Evolutionary conservation across 2,113 vertebrate species (phyloP).

Genomic region (Coptodon rendalli): DNA sequence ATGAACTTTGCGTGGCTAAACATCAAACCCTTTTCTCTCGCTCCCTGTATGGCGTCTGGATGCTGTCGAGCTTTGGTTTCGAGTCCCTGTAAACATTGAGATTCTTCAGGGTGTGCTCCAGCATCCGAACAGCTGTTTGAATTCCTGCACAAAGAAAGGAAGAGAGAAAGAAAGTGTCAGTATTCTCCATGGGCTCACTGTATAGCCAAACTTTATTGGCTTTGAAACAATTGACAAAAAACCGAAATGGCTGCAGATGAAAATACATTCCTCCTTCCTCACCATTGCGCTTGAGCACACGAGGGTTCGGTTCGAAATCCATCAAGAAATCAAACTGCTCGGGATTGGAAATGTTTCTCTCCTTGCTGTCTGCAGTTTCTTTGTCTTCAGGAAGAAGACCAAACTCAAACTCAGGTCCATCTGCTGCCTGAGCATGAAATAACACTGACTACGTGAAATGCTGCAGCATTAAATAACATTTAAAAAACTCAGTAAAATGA

Average conservation of each 20-base stretch:
- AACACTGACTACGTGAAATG: accelerated
- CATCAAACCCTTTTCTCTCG: constrained; percentile 65
- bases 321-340: constrained; percentile 45
- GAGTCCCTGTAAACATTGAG: constrained; percentile 66
- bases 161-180: neutral
- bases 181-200: neutral
- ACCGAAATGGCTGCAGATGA: neutral
- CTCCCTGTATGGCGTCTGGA: constrained; percentile 63
- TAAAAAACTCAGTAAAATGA: neutral
- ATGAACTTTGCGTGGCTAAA: neutral
- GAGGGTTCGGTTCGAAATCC: constrained; percentile 45
- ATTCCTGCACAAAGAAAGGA: constrained; percentile 69
- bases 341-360: neutral
- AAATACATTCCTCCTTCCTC: constrained; percentile 1
- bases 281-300: constrained; percentile 70
- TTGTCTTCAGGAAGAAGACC: neutral
- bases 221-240: neutral
- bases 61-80: constrained; percentile 59
- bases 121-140: constrained; percentile 73
- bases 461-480: neutral
- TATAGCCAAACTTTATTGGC: neutral
- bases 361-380: neutral
- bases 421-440: constrained; percentile 28
- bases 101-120: constrained; percentile 71
- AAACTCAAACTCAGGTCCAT: constrained; percentile 1